Conservation (phyloP, 2,797 vertebrate species). For the Crocodylus rhombifer region DNA sequence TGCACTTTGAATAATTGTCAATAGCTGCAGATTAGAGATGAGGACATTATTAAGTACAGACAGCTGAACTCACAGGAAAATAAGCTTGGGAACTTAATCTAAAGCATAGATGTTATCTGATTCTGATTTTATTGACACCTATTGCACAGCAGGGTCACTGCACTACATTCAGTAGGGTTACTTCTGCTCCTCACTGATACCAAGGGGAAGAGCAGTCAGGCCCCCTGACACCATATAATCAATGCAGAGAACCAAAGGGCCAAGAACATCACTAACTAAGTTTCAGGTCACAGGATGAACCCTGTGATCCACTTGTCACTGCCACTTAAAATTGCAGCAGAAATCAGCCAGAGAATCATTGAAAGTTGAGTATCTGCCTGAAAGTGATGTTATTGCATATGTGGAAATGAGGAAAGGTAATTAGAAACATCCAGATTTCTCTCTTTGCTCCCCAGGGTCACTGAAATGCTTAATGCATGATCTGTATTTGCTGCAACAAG, state of each 20-base stretch:
- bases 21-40: slow-evolving; percentile 11
- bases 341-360: slow-evolving; percentile 60
- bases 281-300: slow-evolving; percentile 54
- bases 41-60: slow-evolving; percentile 39
- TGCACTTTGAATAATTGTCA: slow-evolving; percentile 45
- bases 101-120: slow-evolving; percentile 14
- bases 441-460: slow-evolving; percentile 28
- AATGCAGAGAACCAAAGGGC: slow-evolving; percentile 66
- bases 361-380: slow-evolving; percentile 43
- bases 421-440: slow-evolving; percentile 63
- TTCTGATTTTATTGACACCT: slow-evolving; percentile 65
- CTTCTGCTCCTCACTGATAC: slow-evolving; percentile 66
- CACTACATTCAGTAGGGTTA: slow-evolving; percentile 63
- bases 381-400: slow-evolving; percentile 61
- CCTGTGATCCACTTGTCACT: slow-evolving; percentile 32
- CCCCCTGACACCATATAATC: slow-evolving; percentile 68
- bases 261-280: slow-evolving; percentile 64
- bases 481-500: slow-evolving; percentile 56
- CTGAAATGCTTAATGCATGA: slow-evolving; percentile 23
- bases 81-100: background rate
- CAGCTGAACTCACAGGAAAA: slow-evolving; percentile 50
- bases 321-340: slow-evolving; percentile 69
- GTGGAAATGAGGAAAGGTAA: slow-evolving; percentile 56
- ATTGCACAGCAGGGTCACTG: slow-evolving; percentile 65
- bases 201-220: slow-evolving; percentile 68